A percentile compares a stretch with the other conserved stretches of the same genome.
Evolutionary conservation across 2,797 vertebrate species (phyloP).

Genomic region (Platyrinchus mystaceus): DNA sequence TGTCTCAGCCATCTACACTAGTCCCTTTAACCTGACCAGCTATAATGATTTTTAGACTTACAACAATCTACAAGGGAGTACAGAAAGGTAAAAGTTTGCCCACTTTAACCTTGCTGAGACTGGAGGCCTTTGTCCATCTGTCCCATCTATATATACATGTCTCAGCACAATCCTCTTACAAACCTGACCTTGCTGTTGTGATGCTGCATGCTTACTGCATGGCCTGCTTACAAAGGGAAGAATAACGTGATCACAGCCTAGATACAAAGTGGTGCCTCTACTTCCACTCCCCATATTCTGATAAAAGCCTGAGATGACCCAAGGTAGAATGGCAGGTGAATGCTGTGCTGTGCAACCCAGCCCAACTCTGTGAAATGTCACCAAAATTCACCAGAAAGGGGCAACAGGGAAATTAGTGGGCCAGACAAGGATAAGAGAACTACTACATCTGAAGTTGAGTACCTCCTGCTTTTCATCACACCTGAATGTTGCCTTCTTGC

Average conservation of each 20-base stretch:
- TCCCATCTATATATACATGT: background rate
- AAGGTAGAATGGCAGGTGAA: background rate
- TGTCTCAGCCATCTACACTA: background rate
- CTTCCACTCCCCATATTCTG: background rate
- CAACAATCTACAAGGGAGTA: background rate
- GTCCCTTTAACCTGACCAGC: background rate
- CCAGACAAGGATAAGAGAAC: slow-evolving; percentile 70
- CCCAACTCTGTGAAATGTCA: background rate
- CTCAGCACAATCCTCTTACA: background rate
- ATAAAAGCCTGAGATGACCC: background rate
- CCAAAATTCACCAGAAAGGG: slow-evolving; percentile 70
- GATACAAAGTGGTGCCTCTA: background rate
- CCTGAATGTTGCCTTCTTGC: slow-evolving; percentile 25
- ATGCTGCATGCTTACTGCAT: background rate
- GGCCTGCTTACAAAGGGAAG: background rate
- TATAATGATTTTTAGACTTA: background rate
- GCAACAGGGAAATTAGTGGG: slow-evolving; percentile 64
- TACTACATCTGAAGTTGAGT: slow-evolving; percentile 26
- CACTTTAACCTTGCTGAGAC: background rate
- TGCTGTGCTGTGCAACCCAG: background rate
- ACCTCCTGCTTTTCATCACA: slow-evolving; percentile 10
- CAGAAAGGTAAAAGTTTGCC: background rate
- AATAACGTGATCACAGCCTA: background rate
- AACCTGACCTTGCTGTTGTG: background rate
- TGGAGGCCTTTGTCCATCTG: background rate